Evolutionary conservation across 1,140 invertebrate genomes (phyloP), one percentile per base, ranked within the genome.

Genomic region (Phortica variegata): DNA sequence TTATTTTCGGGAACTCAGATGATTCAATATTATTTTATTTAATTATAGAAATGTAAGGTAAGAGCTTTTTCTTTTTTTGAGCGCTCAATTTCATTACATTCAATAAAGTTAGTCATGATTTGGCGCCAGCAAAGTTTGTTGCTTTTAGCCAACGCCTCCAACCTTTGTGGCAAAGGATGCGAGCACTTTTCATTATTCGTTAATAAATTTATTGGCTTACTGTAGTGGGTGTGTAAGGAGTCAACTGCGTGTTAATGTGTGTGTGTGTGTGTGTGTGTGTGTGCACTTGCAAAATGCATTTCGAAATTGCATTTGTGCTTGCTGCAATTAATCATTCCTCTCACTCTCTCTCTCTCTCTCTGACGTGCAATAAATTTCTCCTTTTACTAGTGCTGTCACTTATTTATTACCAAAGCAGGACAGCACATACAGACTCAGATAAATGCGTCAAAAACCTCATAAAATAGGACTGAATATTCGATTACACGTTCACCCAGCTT

Each of bases 151-250:
- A 16, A 43, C 44, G 41, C 51, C 58, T 42, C 43, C 49, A 54
- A 46, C 43, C 49, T 43, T 40, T 19, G 29, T 19, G 7, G 43
- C 31, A 4, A 49, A 44, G 54, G n/a, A n/a, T 34, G 43, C 34
- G 41, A 53, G 58, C 47, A 34, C 49, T 56, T 60, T 56, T 60
- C 58, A 52, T 54, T 56, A 61, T 61, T 57, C 58, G 61, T 61
- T 61, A 61, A 61, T 61, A 58, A 61, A 61, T 61, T 61, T 61
- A 61, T 61, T 57, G 44, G 55, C 45, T 38, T 44, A 42, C 59
- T 61, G 59, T 54, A 46, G 47, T 61, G 61, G 54, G 57, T 56
- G 54, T n/a, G 39, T 29, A 51, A 54, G 26, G 6, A 29, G 26
- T 7, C 33, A 34, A 15, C 10, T 10, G 33, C 7, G 4, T 10